Percentiles rank a stretch among this genome's conserved stretches.
Conservation (phyloP, 2,888 invertebrate species). For the Nipponacmea schrenckii region DNA sequence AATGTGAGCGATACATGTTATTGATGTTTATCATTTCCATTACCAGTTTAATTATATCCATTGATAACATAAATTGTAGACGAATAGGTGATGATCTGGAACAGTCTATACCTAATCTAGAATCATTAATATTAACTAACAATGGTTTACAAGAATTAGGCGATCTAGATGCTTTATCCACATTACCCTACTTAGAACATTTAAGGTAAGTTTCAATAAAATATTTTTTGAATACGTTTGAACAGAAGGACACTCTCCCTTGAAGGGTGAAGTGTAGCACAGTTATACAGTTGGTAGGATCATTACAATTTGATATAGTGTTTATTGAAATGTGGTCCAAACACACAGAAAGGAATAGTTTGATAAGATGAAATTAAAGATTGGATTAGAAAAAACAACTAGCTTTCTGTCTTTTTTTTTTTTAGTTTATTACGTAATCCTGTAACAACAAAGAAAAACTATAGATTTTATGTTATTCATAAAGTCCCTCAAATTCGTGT, state of each 20-base stretch:
- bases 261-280: too few relatives aligned
- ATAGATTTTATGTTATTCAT: conserved; percentile 74
- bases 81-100: conserved; percentile 89
- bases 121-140: conserved; percentile 90
- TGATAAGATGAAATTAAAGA: too few relatives aligned
- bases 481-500: conserved; percentile 86
- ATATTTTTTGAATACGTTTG: background rate
- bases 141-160: conserved; percentile 95
- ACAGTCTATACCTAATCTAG: conserved; percentile 88
- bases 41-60: too few relatives aligned
- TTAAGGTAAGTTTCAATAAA: conserved; percentile 70
- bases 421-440: conserved; percentile 92
- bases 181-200: conserved; percentile 81
- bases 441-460: conserved; percentile 91
- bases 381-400: too few relatives aligned
- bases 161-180: conserved; percentile 87
- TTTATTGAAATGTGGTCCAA: too few relatives aligned
- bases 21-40: too few relatives aligned
- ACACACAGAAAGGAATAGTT: too few relatives aligned
- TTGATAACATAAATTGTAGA: too few relatives aligned
- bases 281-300: too few relatives aligned
- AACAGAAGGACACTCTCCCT: background rate
- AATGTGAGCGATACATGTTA: too few relatives aligned
- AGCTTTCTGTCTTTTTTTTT: conserved; percentile 7
- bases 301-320: too few relatives aligned